These are phyloP conservation scores for Neotoma lepida DNA, from an alignment of 2,113 vertebrate genomes.

Conservation along the genomic window DNA sequence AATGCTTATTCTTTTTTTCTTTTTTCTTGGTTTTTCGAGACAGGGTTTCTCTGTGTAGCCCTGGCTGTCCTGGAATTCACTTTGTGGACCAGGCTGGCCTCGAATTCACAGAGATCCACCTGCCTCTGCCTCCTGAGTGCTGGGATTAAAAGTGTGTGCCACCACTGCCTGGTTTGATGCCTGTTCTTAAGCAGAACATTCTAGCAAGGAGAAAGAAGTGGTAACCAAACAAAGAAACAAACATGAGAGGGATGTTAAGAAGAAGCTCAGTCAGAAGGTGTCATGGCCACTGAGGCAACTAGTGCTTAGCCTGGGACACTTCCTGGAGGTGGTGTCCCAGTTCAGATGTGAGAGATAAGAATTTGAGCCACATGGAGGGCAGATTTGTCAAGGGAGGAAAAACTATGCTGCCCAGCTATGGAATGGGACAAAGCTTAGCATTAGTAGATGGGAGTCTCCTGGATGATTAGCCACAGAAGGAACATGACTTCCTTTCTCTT, in stretches of 20 bases:
- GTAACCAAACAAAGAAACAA: background rate
- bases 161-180: background rate
- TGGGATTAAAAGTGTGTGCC: background rate
- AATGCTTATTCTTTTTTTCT: background rate
- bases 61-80: background rate
- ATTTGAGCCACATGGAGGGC: background rate
- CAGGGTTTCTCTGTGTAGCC: background rate
- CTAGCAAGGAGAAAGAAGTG: background rate
- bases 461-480: background rate
- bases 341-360: background rate
- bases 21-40: background rate
- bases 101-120: background rate
- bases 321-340: background rate
- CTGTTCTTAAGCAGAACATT: background rate
- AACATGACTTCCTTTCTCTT: background rate
- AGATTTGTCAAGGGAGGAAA: no score
- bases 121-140: background rate
- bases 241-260: background rate
- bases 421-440: rapidly evolving
- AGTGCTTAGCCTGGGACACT: background rate
- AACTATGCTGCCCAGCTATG: background rate
- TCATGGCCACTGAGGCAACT: background rate
- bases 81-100: background rate
- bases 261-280: background rate
- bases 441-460: background rate